These are phyloP conservation scores for Nanorana parkeri DNA, from an alignment of 2,113 vertebrate genomes.

Conservation along the genomic window DNA sequence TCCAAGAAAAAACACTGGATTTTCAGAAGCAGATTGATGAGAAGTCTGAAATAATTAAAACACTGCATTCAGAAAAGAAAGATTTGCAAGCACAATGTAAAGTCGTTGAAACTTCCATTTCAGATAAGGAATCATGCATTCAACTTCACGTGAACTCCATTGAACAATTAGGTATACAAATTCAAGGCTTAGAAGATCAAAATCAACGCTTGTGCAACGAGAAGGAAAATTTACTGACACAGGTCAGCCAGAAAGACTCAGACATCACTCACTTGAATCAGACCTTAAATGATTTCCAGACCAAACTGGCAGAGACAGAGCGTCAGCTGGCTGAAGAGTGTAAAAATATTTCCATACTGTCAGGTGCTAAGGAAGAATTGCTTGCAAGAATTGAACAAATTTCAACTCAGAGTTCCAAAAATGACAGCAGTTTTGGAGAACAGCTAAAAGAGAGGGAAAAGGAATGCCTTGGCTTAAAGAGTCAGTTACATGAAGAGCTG, in stretches of 20 bases:
- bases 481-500: conserved; percentile 69
- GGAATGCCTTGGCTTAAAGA: conserved; percentile 69
- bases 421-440: conserved; percentile 66
- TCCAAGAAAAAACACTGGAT: conserved; percentile 68
- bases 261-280: conserved; percentile 62
- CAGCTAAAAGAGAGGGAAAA: conserved; percentile 74
- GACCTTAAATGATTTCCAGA: conserved; percentile 67
- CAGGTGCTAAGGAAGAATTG: conserved; percentile 73
- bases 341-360: conserved; percentile 65
- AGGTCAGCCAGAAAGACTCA: conserved; percentile 64
- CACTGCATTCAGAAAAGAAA: conserved; percentile 66
- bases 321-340: conserved; percentile 63
- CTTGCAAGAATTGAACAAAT: conserved; percentile 66
- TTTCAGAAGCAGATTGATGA: conserved; percentile 71
- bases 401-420: conserved; percentile 67
- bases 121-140: conserved; percentile 67
- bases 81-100: conserved; percentile 65
- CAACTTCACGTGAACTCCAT: conserved; percentile 66
- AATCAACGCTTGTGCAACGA: conserved; percentile 68
- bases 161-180: conserved; percentile 63
- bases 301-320: conserved; percentile 65
- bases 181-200: conserved; percentile 64
- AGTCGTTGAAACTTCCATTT: conserved; percentile 68
- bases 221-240: conserved; percentile 70
- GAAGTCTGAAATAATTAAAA: conserved; percentile 69